Evolutionary conservation across 2,888 invertebrate species (phyloP).

Genomic region (Oxytorus armatus): DNA sequence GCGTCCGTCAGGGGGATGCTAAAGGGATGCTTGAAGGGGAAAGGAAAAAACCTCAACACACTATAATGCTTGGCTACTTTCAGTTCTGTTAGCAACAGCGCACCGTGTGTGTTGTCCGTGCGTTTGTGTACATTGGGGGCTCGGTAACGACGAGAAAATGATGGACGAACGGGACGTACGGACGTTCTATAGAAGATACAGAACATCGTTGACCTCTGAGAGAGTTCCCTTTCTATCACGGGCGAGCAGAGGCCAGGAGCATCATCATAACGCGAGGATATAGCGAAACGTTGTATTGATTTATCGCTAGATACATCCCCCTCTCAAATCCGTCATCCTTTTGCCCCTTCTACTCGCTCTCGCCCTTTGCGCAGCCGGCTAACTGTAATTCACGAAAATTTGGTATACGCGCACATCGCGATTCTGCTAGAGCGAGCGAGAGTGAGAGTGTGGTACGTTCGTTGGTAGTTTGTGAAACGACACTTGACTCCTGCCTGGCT

Average conservation of each 20-base stretch:
- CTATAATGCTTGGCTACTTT: conserved; percentile 43
- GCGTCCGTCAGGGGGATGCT: conserved; percentile 52
- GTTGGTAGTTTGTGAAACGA: conserved; percentile 17
- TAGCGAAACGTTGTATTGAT: conserved; percentile 67
- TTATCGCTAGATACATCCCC: conserved; percentile 65
- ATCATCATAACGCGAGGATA: conserved; percentile 58
- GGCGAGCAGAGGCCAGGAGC: conserved; percentile 38
- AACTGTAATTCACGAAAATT: conserved; percentile 63
- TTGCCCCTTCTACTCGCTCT: conserved; percentile 8
- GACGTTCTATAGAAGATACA: conserved; percentile 59
- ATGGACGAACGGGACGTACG: conserved; percentile 63
- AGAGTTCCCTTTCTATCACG: conserved; percentile 46
- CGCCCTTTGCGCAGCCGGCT: conserved; percentile 18
- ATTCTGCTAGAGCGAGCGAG: not conserved
- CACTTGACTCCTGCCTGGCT: conserved; percentile 62
- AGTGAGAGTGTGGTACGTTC: not conserved
- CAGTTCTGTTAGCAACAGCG: conserved; percentile 35
- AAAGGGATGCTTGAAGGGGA: not conserved
- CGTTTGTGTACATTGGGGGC: conserved; percentile 9
- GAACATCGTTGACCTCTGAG: conserved; percentile 59
- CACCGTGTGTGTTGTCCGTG: conserved; percentile 10
- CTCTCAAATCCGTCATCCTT: conserved; percentile 24
- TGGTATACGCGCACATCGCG: conserved; percentile 35
- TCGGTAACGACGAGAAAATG: conserved; percentile 63
- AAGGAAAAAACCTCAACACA: conserved; percentile 24